Evolutionary conservation across 2,113 vertebrate species (phyloP).

Genomic region (Sander vitreus): DNA sequence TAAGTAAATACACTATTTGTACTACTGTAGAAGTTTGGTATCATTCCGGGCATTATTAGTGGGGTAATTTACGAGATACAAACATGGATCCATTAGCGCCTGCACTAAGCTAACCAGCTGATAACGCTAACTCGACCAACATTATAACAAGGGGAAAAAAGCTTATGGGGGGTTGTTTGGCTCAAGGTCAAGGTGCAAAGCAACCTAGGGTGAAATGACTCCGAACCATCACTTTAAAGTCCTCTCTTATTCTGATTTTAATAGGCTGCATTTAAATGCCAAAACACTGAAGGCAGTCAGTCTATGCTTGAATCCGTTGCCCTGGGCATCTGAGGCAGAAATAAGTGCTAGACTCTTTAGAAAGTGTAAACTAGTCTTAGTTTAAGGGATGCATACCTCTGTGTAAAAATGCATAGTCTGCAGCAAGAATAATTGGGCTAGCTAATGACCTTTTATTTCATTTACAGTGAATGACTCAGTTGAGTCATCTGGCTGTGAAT

Average conservation of each 20-base stretch:
- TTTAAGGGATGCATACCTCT: not conserved
- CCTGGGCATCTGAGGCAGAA: not conserved
- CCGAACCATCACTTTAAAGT: not conserved
- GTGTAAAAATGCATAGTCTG: slow-evolving; percentile 14
- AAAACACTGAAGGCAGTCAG: not conserved
- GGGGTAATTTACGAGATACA: too few species aligned
- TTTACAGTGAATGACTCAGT: slow-evolving; percentile 6
- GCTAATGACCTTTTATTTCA: slow-evolving; percentile 16
- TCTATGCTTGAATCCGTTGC: not conserved
- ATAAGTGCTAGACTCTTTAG: not conserved
- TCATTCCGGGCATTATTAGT: too few species aligned
- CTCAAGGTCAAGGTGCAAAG: too few species aligned
- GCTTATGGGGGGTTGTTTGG: too few species aligned
- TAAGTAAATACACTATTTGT: too few species aligned
- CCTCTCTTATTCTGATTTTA: not conserved
- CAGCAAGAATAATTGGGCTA: slow-evolving; percentile 7
- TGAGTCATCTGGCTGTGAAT: not conserved
- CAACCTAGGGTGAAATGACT: too few species aligned
- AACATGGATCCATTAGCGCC: too few species aligned
- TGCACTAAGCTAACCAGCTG: too few species aligned
- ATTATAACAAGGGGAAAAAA: too few species aligned
- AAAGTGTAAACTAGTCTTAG: slow-evolving; percentile 15
- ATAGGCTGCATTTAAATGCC: not conserved
- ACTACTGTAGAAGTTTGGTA: too few species aligned
- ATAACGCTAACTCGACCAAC: too few species aligned